phyloP scores from a whole-genome alignment of 2,113 vertebrate genomes.

The Crotalus helleri region DNA sequence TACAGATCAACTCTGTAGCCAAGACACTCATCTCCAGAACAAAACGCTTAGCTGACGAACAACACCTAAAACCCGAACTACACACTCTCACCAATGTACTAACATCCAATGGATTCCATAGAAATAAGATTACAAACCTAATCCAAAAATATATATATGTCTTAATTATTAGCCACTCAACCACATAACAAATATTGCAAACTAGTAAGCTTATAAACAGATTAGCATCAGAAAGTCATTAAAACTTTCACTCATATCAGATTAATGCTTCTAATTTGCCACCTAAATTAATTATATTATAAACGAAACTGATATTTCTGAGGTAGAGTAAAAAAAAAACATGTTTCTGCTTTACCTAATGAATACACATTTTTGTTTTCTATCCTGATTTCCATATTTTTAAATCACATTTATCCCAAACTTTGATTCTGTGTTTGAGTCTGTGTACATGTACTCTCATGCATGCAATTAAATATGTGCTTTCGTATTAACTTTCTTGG shows the following conservation, averaged over 20 bases:
- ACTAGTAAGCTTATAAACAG: conserved; percentile 11
- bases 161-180: conserved; percentile 1
- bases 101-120: too few species aligned
- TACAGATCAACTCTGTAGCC: too few species aligned
- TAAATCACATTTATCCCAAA: not conserved
- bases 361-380: conserved; percentile 15
- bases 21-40: too few species aligned
- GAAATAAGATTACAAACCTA: too few species aligned
- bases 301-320: not conserved
- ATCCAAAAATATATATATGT: not conserved
- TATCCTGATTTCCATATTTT: conserved; percentile 1
- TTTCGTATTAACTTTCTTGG: conserved; percentile 47
- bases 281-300: not conserved
- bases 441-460: conserved; percentile 2
- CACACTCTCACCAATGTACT: too few species aligned
- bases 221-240: not conserved
- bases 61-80: too few species aligned
- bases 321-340: not conserved
- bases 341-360: not conserved
- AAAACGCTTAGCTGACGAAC: too few species aligned
- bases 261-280: not conserved
- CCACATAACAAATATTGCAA: conserved; percentile 13
- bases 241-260: not conserved
- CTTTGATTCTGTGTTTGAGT: not conserved
- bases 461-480: conserved; percentile 42